Percentiles rank a stretch among this genome's conserved stretches.
These are phyloP conservation scores for Porites evermanni DNA, from an alignment of 92 coral and sea anemone genomes.

Conservation along the genomic window DNA sequence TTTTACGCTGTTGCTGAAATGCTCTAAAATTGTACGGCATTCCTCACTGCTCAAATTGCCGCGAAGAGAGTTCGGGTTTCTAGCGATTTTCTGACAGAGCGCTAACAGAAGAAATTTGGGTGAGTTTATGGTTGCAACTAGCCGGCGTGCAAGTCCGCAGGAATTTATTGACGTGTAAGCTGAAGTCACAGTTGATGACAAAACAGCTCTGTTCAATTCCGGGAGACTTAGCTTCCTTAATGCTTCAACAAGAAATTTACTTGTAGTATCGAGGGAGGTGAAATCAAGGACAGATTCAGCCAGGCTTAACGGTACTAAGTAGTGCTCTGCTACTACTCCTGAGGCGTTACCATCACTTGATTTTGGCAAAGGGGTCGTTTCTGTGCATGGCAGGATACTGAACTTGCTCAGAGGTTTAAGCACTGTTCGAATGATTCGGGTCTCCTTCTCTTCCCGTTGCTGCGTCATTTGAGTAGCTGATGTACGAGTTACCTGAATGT, in stretches of 20 bases:
- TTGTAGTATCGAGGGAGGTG: neutral
- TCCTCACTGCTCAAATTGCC: neutral
- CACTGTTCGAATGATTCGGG: too few species aligned
- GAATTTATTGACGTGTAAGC: neutral
- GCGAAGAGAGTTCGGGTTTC: slow-evolving; percentile 1
- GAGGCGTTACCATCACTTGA: neutral
- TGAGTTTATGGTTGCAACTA: slow-evolving; percentile 56
- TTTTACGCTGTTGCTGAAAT: slow-evolving; percentile 37
- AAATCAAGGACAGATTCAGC: slow-evolving; percentile 65
- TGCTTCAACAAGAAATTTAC: neutral
- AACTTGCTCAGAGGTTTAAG: slow-evolving; percentile 51
- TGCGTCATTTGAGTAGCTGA: neutral
- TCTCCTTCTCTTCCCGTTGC: too few species aligned
- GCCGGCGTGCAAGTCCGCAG: slow-evolving; percentile 1
- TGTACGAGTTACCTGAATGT: neutral
- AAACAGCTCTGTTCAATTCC: slow-evolving; percentile 41
- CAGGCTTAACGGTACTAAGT: slow-evolving; percentile 49
- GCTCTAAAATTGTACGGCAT: slow-evolving; percentile 34
- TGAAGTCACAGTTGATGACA: neutral
- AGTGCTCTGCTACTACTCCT: slow-evolving; percentile 17
- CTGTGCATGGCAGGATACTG: slow-evolving; percentile 57
- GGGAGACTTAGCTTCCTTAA: slow-evolving; percentile 49
- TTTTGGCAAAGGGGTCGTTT: neutral
- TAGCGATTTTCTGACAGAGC: slow-evolving; percentile 37
- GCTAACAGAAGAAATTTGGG: slow-evolving; percentile 57